Base-by-base conservation (phyloP, 2,113 vertebrate genomes). In the Psilopsiagon aurifrons region DNA sequence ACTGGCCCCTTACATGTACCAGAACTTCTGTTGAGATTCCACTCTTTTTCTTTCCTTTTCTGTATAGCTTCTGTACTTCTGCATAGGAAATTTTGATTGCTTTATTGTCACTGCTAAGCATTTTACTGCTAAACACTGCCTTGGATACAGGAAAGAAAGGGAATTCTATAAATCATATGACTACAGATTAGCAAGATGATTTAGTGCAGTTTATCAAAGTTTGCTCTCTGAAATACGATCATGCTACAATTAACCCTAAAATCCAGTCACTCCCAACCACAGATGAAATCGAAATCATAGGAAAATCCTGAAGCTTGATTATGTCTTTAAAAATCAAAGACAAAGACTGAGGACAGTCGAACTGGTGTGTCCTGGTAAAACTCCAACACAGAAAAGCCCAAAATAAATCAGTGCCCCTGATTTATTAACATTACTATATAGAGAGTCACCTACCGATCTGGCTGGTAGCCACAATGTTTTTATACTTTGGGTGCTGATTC, bases 401-500 rank as follows among this genome's bases (percentile, higher is more conserved):
- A 49, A 18, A 18, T 10, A 27, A 73, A 64, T 27, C 82, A 82
- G 37, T 2, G 33, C 25, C 74, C 54, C 85, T 55, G 76, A 17
- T 13, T 39, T 39, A 39, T 39, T 39, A 76, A 39, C 10, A 59
- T 13, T 13, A 46, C 31, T 6, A 23, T 5, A 59, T 13, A 18
- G 68, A 83, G 51, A 37, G n/a, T 29, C 46, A 92, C 99, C 94
- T 98, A 99, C 99, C 99, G 52, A 99, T 99, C 98, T 99, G 99
- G 82, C 99, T 99, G 22, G 99, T 99, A 64, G 99, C 99, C 86
- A 99, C 99, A 93, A 99, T 76, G 35, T 99, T 99, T 76, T 99
- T 99, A 97, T 99, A 99, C 94, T 99, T 99, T 29, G 99, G 99
- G 83, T 99, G 99, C 83, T 99, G 99, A 89, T 99, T 99, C 97